phyloP scores from a whole-genome alignment of 2,113 vertebrate species.

The Motacilla tschutschensis region DNA sequence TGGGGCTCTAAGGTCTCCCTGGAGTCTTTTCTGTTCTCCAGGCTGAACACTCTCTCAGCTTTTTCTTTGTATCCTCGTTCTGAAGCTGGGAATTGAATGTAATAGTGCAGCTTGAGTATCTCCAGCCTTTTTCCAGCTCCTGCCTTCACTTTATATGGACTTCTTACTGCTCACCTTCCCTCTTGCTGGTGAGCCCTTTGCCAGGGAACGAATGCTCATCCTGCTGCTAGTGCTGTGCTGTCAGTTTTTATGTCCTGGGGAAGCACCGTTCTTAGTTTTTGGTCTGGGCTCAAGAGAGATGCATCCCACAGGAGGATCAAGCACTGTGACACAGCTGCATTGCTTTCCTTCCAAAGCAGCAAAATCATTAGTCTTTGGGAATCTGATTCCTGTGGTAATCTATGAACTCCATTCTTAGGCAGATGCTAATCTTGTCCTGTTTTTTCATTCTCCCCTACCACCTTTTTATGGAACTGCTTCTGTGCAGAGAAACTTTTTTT shows the following conservation, averaged over 20 bases:
- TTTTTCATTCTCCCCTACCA: not conserved
- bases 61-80: not conserved
- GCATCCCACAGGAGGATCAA: not conserved
- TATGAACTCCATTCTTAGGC: not conserved
- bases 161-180: not conserved
- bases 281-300: not conserved
- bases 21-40: not conserved
- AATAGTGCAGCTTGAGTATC: not conserved
- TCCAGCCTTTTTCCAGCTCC: not conserved
- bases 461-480: not conserved
- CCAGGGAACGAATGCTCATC: rapidly evolving
- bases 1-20: not conserved
- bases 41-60: not conserved
- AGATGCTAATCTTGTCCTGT: not conserved
- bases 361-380: not conserved
- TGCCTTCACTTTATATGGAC: not conserved
- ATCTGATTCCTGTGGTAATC: not conserved
- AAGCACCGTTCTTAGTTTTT: not conserved
- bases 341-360: not conserved
- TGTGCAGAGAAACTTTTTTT: not conserved
- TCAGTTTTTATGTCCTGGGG: not conserved
- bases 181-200: not conserved
- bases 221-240: not conserved
- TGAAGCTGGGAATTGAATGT: not conserved
- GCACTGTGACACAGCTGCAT: not conserved